These are phyloP conservation scores for Elephas maximus DNA, from an alignment of 2,113 vertebrate species.

Conservation along the genomic window DNA sequence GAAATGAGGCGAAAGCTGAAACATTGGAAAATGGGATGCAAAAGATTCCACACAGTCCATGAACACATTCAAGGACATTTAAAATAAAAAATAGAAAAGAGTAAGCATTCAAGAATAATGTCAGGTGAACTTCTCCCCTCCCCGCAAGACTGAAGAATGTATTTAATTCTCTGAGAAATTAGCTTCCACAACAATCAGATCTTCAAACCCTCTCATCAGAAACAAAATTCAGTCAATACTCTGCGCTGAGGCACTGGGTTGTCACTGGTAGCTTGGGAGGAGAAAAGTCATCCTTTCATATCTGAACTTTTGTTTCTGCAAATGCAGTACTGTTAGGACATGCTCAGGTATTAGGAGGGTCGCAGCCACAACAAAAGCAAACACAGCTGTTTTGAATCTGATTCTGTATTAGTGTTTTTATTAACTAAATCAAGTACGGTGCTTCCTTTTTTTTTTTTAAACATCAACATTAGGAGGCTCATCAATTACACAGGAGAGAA, in stretches of 20 bases:
- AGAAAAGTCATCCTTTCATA: conserved; percentile 57
- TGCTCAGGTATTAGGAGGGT: not conserved
- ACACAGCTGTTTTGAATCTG: conserved; percentile 64
- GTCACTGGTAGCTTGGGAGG: not conserved
- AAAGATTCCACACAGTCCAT: not conserved
- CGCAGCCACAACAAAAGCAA: conserved; percentile 39
- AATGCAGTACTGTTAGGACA: not conserved
- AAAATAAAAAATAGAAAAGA: not conserved
- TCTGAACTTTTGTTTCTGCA: conserved; percentile 58
- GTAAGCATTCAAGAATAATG: not conserved
- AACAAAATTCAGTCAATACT: conserved; percentile 14
- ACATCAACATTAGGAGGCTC: conserved; percentile 14
- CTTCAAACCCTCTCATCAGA: conserved; percentile 6
- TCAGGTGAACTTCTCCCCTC: not conserved
- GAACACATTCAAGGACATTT: not conserved
- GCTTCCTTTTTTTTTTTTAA: conserved; percentile 1
- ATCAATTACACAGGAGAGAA: conserved; percentile 35
- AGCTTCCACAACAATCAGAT: conserved; percentile 12
- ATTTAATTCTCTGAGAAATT: conserved; percentile 39
- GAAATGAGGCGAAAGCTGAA: not conserved
- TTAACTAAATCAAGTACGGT: conserved; percentile 50
- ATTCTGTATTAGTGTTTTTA: conserved; percentile 22
- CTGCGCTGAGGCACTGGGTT: not conserved
- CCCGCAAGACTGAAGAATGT: not conserved
- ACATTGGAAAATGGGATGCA: not conserved